Conservation (phyloP, 1,140 invertebrate species). For the Drosophila truncata region DNA sequence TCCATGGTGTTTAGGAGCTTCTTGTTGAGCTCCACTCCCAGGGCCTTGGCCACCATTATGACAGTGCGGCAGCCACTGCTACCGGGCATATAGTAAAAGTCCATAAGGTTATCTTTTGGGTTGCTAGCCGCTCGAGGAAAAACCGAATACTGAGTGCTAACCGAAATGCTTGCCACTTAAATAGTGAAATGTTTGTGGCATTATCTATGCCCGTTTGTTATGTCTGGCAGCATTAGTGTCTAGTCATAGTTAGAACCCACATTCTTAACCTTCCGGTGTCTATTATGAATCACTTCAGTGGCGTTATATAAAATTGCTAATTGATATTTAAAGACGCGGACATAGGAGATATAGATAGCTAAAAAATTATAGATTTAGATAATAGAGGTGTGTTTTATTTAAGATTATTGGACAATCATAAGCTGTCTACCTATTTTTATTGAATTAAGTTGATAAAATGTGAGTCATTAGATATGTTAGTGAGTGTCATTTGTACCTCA, state of each 20-base stretch:
- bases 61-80: constrained; percentile 2
- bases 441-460: neutral
- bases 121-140: neutral
- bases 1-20: constrained; percentile 1
- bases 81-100: constrained; percentile 12
- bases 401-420: neutral
- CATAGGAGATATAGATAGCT: neutral
- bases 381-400: neutral
- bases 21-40: constrained; percentile 5
- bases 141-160: neutral
- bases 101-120: neutral
- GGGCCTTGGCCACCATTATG: constrained; percentile 12
- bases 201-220: neutral
- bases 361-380: neutral
- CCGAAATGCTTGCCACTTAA: constrained; percentile 8
- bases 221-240: neutral
- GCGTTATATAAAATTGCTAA: neutral
- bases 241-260: neutral
- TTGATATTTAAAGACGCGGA: neutral
- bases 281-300: constrained; percentile 1
- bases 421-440: neutral
- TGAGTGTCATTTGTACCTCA: too few relatives aligned
- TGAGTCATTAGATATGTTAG: neutral
- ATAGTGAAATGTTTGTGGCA: neutral
- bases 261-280: neutral